These are phyloP conservation scores for Arvicanthis niloticus DNA, from an alignment of 2,113 vertebrate genomes.

Conservation along the genomic window DNA sequence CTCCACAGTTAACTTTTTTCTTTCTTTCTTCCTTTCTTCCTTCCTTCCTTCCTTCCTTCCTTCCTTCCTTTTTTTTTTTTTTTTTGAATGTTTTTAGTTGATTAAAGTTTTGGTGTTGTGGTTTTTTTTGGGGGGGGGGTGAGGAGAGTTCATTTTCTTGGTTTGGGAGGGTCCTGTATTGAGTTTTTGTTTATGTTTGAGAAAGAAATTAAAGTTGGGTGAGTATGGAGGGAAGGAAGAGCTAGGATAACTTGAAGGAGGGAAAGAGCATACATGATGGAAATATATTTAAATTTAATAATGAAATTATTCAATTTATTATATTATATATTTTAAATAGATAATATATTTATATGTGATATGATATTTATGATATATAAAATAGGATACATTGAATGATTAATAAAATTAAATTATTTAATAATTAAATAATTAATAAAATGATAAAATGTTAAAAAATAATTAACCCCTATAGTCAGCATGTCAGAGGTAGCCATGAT, in stretches of 20 bases:
- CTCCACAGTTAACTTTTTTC: too few relatives aligned
- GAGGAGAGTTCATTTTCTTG: background rate
- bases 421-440: too few relatives aligned
- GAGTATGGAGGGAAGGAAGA: background rate
- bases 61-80: background rate
- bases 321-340: too few relatives aligned
- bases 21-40: too few relatives aligned
- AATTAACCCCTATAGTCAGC: background rate
- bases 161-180: background rate
- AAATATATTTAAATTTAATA: background rate
- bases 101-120: background rate
- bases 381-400: too few relatives aligned
- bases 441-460: background rate
- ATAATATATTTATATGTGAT: too few relatives aligned
- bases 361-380: too few relatives aligned
- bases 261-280: background rate
- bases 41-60: too few relatives aligned
- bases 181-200: background rate
- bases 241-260: background rate
- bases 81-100: background rate
- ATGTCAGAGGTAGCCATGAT: background rate
- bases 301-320: background rate
- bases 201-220: background rate
- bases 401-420: too few relatives aligned
- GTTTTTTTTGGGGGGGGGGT: background rate